These are phyloP conservation scores for Pilophorus perplexus DNA, from an alignment of 2,888 invertebrate genomes.

Conservation along the genomic window DNA sequence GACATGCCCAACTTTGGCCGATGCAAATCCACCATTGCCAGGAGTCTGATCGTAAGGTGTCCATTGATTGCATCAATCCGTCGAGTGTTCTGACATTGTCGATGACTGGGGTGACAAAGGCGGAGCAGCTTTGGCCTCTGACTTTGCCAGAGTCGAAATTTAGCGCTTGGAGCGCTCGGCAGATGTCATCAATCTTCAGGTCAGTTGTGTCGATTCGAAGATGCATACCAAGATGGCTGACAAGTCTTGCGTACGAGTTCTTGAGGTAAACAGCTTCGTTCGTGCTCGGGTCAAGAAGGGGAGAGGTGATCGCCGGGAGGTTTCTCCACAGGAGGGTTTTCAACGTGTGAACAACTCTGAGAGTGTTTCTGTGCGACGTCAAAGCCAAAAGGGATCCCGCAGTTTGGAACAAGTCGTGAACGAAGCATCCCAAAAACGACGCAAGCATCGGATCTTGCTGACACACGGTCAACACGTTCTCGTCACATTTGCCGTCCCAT, in stretches of 20 bases:
- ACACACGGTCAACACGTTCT: conserved; percentile 27
- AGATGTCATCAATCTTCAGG: background rate
- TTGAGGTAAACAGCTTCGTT: background rate
- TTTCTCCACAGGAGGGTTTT: conserved; percentile 63
- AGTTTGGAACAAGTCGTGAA: conserved; percentile 5
- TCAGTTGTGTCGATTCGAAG: background rate
- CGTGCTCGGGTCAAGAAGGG: background rate
- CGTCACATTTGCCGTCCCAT: too few species aligned
- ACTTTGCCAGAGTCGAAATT: conserved; percentile 30
- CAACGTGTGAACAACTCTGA: conserved; percentile 50
- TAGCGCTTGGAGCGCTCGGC: background rate
- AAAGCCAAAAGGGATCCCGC: conserved; percentile 33
- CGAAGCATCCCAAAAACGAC: conserved; percentile 43
- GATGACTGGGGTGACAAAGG: conserved; percentile 9
- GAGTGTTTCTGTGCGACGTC: conserved; percentile 39
- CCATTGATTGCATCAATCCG: background rate
- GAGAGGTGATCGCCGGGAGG: conserved; percentile 57
- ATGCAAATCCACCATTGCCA: conserved; percentile 42
- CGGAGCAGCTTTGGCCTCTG: conserved; percentile 15
- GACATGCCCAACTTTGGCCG: conserved; percentile 51
- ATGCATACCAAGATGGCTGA: background rate
- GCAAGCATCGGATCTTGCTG: conserved; percentile 48
- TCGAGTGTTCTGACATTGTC: conserved; percentile 9
- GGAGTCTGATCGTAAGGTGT: background rate
- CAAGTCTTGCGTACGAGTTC: conserved; percentile 8